phyloP scores from a whole-genome alignment of 2,797 vertebrate species.

The Sebastes glaucus region DNA sequence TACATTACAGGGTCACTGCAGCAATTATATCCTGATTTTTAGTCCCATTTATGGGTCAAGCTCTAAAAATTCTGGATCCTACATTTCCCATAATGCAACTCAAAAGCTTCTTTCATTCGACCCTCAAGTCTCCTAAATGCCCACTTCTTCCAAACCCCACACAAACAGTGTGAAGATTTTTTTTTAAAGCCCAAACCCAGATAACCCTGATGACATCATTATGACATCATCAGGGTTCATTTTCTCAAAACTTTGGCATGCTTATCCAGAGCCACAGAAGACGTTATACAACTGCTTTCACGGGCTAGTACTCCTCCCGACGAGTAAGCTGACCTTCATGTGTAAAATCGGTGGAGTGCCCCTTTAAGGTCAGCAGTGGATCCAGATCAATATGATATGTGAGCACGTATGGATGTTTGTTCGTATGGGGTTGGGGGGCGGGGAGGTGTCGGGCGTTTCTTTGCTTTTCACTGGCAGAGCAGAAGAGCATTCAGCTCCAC shows the following conservation, averaged over 20 bases:
- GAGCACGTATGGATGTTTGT: background rate
- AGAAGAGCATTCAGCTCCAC: background rate
- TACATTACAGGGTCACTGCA: background rate
- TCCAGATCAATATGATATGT: conserved; percentile 6
- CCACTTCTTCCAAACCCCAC: background rate
- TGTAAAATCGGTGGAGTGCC: background rate
- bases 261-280: background rate
- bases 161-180: background rate
- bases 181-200: background rate
- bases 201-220: background rate
- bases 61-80: background rate
- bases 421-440: background rate
- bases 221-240: background rate
- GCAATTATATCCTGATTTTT: background rate
- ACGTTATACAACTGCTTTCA: background rate
- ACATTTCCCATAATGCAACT: background rate
- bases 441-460: background rate
- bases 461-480: background rate
- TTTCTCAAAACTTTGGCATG: background rate
- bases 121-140: background rate
- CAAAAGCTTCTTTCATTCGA: background rate
- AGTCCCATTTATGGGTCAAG: background rate
- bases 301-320: background rate
- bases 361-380: background rate
- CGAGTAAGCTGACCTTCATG: background rate